phyloP scores from a whole-genome alignment of 2,113 vertebrate genomes.

The Anseranas semipalmata region DNA sequence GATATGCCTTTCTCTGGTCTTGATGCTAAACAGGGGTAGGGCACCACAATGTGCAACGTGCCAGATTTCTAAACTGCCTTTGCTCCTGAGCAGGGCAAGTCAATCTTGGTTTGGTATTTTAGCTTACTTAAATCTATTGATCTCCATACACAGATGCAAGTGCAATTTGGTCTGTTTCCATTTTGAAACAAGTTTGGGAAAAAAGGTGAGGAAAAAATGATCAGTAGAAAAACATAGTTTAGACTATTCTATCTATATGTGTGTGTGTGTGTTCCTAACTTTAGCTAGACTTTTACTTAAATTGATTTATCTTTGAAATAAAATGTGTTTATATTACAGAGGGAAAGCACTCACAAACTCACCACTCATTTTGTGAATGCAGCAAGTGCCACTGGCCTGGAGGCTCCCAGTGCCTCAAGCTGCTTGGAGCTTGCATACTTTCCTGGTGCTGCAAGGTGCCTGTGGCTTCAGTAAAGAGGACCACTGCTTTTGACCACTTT shows the following conservation, averaged over 20 bases:
- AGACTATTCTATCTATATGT: neutral
- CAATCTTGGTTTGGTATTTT: neutral
- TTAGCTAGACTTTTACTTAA: neutral
- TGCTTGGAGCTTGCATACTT: accelerated
- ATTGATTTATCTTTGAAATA: neutral
- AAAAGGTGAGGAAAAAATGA: neutral
- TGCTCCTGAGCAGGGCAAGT: neutral
- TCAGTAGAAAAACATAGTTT: neutral
- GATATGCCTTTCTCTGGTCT: neutral
- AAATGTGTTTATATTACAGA: neutral
- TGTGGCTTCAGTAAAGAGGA: neutral
- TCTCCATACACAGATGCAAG: neutral
- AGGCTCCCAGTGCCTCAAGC: neutral
- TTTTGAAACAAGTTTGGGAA: accelerated
- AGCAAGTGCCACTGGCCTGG: neutral
- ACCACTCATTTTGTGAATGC: neutral
- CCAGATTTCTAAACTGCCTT: neutral
- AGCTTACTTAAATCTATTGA: neutral
- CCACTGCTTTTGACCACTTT: neutral
- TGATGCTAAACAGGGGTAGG: neutral
- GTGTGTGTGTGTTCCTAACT: neutral
- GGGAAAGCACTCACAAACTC: neutral
- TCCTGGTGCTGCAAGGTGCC: neutral
- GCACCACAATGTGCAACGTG: neutral
- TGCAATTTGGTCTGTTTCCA: neutral